These are phyloP conservation scores for Aldrovandia affinis DNA, from an alignment of 2,797 vertebrate genomes.

Conservation along the genomic window DNA sequence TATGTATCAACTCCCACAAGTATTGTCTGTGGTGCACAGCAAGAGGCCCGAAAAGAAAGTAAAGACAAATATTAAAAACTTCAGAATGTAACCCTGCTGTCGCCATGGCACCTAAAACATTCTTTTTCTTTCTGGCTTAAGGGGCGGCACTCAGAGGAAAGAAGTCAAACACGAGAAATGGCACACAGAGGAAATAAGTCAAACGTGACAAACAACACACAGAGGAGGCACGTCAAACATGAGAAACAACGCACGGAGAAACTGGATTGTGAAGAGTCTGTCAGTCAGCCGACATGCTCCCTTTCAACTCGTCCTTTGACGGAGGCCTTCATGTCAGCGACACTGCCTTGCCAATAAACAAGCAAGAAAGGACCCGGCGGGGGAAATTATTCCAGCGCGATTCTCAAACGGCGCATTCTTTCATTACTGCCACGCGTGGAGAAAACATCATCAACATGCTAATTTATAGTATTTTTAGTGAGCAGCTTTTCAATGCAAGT, in stretches of 20 bases:
- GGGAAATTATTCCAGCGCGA: not conserved
- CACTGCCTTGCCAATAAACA: not conserved
- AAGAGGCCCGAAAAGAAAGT: not conserved
- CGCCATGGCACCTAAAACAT: not conserved
- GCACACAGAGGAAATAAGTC: not conserved
- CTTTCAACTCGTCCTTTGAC: not conserved
- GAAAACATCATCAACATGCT: constrained; percentile 3
- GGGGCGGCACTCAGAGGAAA: not conserved
- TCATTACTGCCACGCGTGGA: not conserved
- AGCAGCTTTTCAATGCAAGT: not conserved
- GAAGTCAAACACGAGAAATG: not conserved
- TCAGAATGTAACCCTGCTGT: not conserved
- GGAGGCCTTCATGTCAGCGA: not conserved
- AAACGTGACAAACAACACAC: not conserved
- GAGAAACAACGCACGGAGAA: constrained; percentile 7
- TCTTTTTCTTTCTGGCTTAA: not conserved
- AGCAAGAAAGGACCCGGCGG: not conserved
- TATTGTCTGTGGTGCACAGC: not conserved
- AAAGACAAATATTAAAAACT: not conserved
- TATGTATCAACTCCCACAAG: not conserved
- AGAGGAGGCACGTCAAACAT: not conserved
- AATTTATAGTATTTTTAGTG: constrained; percentile 13
- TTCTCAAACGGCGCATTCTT: not conserved
- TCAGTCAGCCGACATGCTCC: not conserved
- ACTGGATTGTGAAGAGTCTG: not conserved